Base-by-base conservation (phyloP, 1,140 invertebrate genomes). In the Melitaea cinxia region DNA sequence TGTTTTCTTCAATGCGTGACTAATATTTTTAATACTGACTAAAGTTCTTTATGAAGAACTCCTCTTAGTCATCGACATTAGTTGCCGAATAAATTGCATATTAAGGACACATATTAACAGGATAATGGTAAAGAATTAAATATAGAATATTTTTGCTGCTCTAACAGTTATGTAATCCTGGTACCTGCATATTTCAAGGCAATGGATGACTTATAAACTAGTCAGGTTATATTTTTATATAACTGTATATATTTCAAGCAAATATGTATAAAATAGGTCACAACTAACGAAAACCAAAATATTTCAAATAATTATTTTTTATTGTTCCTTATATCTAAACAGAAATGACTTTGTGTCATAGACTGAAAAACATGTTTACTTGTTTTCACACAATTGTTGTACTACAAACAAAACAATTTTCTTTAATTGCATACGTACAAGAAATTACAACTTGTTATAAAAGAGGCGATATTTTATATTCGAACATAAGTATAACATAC, bases 381-480 rank as follows among this genome's bases (percentile, higher is more conserved):
- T 45, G 17, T 45, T 14, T 45, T 21, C 4, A 45, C 42, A 45
- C 23, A 45, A 23, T 47, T 47, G 42, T 47, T 45, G 15, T 4
- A 47, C 42, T 21, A 47, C n/a, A 21, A 47, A 47, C 23, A 47
- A 47, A 47, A 47, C 42, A 47, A 47, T 47, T 19, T 47, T 47
- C 42, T 12, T 23, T 47, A 47, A 47, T 23, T 47, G n/a, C n/a
- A n/a, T 47, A 47, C 42, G 7, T 21, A 19, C 23, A 45, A 15
- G 12, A 45, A 47, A 47, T 23, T 21, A 26, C 49, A 30, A 52
- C 24, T 42, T n/a, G 37, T 42, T 37, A 4, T 28, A 62, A 35
- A 59, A 53, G 57, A 72, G 69, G 60, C 68, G 57, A 69, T 65
- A 69, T 56, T 68, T 45, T 54, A 61, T 47, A 45, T 62, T 63